A percentile compares a stretch with the other conserved stretches of the same genome.
Evolutionary conservation across 2,113 vertebrate species (phyloP).

Genomic region (Sebastes schlegelii): DNA sequence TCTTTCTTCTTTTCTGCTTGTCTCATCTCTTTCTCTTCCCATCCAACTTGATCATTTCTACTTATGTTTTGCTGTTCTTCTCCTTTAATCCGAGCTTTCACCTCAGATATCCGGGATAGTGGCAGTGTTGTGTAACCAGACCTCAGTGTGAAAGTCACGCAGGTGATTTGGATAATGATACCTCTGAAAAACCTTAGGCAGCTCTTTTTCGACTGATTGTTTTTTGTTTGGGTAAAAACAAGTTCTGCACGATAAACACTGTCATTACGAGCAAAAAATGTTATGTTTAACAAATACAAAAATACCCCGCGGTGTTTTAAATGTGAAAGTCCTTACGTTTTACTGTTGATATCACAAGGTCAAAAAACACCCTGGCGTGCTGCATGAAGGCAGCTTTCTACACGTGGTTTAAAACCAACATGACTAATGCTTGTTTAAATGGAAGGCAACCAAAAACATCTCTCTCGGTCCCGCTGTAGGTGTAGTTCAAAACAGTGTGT

Average conservation of each 20-base stretch:
- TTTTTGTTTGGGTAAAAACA: slow-evolving; percentile 37
- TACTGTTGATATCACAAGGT: slow-evolving; percentile 30
- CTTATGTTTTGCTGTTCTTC: not conserved
- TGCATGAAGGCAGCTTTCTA: slow-evolving; percentile 52
- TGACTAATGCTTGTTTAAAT: slow-evolving; percentile 68
- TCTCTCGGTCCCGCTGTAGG: slow-evolving; percentile 51
- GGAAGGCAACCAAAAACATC: slow-evolving; percentile 69
- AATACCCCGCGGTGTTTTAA: not conserved
- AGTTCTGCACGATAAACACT: slow-evolving; percentile 17
- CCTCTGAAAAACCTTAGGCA: not conserved
- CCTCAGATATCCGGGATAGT: not conserved
- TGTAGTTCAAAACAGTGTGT: slow-evolving; percentile 50
- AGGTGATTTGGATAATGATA: slow-evolving; percentile 44
- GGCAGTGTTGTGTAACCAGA: not conserved
- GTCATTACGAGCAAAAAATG: not conserved
- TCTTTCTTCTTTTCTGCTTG: not conserved
- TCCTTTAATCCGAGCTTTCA: not conserved
- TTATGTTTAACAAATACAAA: slow-evolving; percentile 18
- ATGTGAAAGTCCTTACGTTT: slow-evolving; percentile 15
- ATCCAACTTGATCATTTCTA: not conserved
- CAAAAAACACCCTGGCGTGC: slow-evolving; percentile 22
- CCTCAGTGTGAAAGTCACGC: not conserved
- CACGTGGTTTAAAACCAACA: slow-evolving; percentile 61
- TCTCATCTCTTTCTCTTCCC: too few relatives aligned
- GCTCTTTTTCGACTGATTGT: not conserved